Evolutionary conservation across 1,140 invertebrate species (phyloP).

Genomic region (Drosophila dunni): DNA sequence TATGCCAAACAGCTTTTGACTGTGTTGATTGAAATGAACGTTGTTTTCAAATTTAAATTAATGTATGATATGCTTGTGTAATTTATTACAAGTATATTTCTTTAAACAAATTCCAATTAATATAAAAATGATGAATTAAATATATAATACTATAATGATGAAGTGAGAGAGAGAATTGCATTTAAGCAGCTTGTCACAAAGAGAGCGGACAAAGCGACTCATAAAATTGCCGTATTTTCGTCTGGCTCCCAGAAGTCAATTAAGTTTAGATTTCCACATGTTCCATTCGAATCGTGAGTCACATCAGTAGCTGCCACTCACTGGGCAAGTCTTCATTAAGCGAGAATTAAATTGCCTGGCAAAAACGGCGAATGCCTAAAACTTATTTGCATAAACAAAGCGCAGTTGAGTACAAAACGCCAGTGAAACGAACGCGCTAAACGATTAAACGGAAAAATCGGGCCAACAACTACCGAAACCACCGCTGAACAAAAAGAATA

Average conservation of each 20-base stretch:
- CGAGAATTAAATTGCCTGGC: slow-evolving; percentile 48
- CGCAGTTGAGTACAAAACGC: slow-evolving; percentile 46
- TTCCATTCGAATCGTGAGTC: slow-evolving; percentile 23
- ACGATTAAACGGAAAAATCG: slow-evolving; percentile 30
- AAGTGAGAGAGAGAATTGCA: background rate
- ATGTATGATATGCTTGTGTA: background rate
- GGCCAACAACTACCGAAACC: background rate
- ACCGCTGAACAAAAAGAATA: slow-evolving; percentile 8
- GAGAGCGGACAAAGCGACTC: background rate
- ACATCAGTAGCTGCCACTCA: slow-evolving; percentile 4
- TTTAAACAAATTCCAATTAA: background rate
- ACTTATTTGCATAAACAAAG: slow-evolving; percentile 54
- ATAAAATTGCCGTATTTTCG: slow-evolving; percentile 1
- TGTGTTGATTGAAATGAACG: background rate
- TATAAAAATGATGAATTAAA: background rate
- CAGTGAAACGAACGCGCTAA: slow-evolving; percentile 32
- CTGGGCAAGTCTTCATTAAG: slow-evolving; percentile 38
- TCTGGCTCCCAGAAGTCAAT: background rate
- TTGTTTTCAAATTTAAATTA: background rate
- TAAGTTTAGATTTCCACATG: slow-evolving; percentile 12
- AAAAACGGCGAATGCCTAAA: slow-evolving; percentile 21
- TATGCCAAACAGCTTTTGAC: background rate
- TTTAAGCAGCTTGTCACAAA: background rate
- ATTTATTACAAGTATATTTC: background rate
- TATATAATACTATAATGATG: no score